phyloP scores from a whole-genome alignment of 2,888 invertebrate species.

The Taenaris catops region DNA sequence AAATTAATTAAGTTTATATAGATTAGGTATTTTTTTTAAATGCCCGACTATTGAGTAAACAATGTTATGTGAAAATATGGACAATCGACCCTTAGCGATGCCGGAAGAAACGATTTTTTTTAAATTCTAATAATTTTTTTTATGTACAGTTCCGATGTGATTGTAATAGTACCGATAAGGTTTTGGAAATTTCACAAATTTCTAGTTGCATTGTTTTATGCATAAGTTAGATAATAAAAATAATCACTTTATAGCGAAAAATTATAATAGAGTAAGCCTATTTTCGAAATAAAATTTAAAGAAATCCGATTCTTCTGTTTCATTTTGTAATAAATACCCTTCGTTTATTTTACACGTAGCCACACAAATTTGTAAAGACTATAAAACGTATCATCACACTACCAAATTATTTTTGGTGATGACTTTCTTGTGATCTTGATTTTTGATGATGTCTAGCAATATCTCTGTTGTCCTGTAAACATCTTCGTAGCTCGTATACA shows the following conservation, averaged over 20 bases:
- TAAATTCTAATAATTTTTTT: conserved; percentile 50
- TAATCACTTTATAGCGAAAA: conserved; percentile 62
- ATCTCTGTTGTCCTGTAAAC: conserved; percentile 51
- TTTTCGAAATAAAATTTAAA: conserved; percentile 70
- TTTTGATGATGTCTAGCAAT: conserved; percentile 43
- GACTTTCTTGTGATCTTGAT: conserved; percentile 40
- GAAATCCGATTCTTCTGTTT: conserved; percentile 36
- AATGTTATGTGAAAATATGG: conserved; percentile 47
- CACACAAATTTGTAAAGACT: no score
- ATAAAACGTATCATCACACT: no score
- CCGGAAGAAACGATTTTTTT: no score
- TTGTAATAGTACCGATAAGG: conserved; percentile 31
- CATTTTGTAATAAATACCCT: no score
- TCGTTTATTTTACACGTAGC: no score
- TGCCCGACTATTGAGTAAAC: conserved; percentile 51
- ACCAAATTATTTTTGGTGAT: conserved; percentile 38
- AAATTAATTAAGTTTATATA: conserved; percentile 53
- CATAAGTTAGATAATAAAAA: conserved; percentile 26
- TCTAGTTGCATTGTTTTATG: conserved; percentile 17
- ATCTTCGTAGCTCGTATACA: conserved; percentile 56
- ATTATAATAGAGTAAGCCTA: conserved; percentile 69
- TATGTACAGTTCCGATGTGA: conserved; percentile 57
- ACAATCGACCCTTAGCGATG: conserved; percentile 41
- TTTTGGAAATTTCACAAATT: conserved; percentile 21
- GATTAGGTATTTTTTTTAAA: conserved; percentile 41